These are phyloP conservation scores for Ranitomeya imitator DNA, from an alignment of 2,113 vertebrate species.

Conservation along the genomic window DNA sequence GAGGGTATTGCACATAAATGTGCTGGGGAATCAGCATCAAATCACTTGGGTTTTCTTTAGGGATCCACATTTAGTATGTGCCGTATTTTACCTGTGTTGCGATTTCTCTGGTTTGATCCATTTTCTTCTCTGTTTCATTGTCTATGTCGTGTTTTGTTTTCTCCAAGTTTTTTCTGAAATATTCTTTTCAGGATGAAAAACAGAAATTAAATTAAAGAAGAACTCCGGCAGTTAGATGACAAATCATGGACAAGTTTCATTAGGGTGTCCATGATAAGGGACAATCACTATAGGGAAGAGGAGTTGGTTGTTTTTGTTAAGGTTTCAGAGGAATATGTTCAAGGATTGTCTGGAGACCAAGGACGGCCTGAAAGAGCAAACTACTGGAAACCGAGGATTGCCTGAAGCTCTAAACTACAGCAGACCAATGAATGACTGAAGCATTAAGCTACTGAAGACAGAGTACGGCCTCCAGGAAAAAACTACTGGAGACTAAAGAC, in stretches of 20 bases:
- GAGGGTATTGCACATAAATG: no score
- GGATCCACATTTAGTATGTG: neutral
- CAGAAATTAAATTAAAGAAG: neutral
- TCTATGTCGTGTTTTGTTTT: conserved; percentile 67
- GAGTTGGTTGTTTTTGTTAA: no score
- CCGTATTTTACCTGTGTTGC: conserved; percentile 70
- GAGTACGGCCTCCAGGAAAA: neutral
- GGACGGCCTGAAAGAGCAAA: neutral
- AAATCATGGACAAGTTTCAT: neutral
- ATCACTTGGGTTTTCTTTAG: neutral
- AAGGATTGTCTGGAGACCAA: neutral
- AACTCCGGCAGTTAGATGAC: neutral
- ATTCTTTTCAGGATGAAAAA: conserved; percentile 65
- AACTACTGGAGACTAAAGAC: neutral
- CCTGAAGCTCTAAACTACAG: neutral
- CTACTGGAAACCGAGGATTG: neutral
- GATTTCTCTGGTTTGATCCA: conserved; percentile 69
- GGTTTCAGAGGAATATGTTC: no score
- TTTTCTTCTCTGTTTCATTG: conserved; percentile 63
- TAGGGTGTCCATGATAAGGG: no score
- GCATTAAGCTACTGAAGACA: neutral
- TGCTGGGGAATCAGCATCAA: no score
- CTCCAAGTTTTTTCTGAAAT: conserved; percentile 69
- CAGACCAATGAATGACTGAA: neutral
- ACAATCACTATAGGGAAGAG: no score